These are phyloP conservation scores for Pinna nobilis DNA, from an alignment of 1,140 invertebrate genomes.

Conservation along the genomic window DNA sequence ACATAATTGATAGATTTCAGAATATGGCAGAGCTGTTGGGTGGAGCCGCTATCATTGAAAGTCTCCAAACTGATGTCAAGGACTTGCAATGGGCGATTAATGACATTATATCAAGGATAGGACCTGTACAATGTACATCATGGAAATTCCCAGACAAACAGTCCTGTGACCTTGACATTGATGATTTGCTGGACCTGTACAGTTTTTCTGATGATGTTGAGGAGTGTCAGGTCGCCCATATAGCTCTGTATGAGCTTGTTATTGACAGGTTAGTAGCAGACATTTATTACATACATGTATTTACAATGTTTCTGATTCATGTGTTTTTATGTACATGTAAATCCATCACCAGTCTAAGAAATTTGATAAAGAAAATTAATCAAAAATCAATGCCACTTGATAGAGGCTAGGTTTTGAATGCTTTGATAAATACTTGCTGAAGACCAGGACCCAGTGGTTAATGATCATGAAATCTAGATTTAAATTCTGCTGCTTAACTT, in stretches of 20 bases:
- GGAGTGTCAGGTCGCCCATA: conserved; percentile 71
- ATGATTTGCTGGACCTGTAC: conserved; percentile 69
- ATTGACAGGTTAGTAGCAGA: conserved; percentile 69
- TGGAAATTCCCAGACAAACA: conserved; percentile 74
- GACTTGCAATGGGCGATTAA: conserved; percentile 69
- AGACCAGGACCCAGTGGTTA: too few species aligned
- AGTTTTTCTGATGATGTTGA: conserved; percentile 65
- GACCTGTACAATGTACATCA: conserved; percentile 64
- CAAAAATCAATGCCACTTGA: too few species aligned
- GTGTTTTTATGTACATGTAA: too few species aligned
- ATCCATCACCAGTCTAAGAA: too few species aligned
- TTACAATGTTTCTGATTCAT: too few species aligned
- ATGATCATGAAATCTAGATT: too few species aligned
- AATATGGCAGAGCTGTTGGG: conserved; percentile 71
- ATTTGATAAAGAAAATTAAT: too few species aligned
- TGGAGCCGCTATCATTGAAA: conserved; percentile 68
- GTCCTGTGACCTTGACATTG: conserved; percentile 68
- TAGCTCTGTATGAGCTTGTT: conserved; percentile 72
- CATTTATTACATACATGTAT: too few species aligned
- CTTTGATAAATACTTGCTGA: too few species aligned
- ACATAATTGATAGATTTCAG: too few species aligned
- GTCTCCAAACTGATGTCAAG: conserved; percentile 66
- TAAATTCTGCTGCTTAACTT: too few species aligned
- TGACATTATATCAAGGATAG: conserved; percentile 66
- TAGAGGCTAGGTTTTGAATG: too few species aligned